phyloP scores from a whole-genome alignment of 2,888 invertebrate genomes.

The Lucinisca nassula region DNA sequence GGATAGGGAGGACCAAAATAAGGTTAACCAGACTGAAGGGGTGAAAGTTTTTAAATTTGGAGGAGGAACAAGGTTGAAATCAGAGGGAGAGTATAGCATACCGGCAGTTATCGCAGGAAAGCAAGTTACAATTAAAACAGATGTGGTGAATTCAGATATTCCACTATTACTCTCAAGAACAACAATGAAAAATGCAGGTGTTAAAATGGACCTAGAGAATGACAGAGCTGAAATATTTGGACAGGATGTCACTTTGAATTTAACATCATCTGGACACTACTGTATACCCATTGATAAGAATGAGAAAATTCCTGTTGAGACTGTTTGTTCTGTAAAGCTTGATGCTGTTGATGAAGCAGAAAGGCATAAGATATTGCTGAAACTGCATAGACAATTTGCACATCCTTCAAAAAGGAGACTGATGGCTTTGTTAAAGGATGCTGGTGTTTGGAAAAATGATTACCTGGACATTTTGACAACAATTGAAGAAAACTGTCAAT shows the following conservation, averaged over 20 bases:
- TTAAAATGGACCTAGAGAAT: constrained; percentile 58
- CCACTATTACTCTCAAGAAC: constrained; percentile 36
- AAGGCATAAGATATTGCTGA: neutral
- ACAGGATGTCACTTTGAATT: constrained; percentile 24
- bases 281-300: constrained; percentile 21
- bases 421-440: no score
- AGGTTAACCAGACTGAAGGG: no score
- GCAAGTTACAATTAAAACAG: constrained; percentile 34
- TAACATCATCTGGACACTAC: constrained; percentile 28
- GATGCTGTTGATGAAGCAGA: neutral
- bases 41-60: constrained; percentile 46
- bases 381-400: no score
- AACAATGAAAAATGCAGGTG: constrained; percentile 51
- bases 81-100: constrained; percentile 23
- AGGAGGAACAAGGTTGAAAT: constrained; percentile 37
- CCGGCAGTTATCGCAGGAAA: constrained; percentile 37
- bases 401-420: no score
- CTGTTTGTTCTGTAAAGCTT: neutral
- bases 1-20: no score
- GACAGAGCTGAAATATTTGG: constrained; percentile 50
- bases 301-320: neutral
- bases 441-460: no score
- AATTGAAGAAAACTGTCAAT: no score
- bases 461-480: no score
- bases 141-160: constrained; percentile 55